phyloP scores from a whole-genome alignment of 1,140 invertebrate species.

The Bombus confusus region DNA sequence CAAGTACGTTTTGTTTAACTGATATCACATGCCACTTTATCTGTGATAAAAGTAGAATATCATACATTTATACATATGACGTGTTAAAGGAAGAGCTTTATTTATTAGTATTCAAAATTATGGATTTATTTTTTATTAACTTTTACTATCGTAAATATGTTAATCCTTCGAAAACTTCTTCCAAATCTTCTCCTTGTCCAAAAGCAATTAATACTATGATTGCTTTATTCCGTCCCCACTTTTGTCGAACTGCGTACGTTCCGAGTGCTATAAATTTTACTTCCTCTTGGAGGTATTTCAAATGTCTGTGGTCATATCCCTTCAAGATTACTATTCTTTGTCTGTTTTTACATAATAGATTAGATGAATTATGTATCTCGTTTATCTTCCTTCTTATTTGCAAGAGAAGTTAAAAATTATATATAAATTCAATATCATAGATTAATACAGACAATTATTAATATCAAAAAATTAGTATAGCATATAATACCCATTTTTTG shows the following conservation, averaged over 20 bases:
- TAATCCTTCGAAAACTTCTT: constrained; percentile 65
- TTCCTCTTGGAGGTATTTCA: constrained; percentile 66
- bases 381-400: neutral
- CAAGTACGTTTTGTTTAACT: neutral
- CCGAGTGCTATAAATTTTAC: constrained; percentile 51
- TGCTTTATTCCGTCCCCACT: constrained; percentile 40
- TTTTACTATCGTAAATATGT: constrained; percentile 46
- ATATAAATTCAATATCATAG: neutral
- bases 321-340: constrained; percentile 65
- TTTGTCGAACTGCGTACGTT: constrained; percentile 40
- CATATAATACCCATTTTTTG: constrained; percentile 59
- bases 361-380: neutral
- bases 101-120: neutral
- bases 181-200: constrained; percentile 62
- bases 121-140: neutral
- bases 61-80: neutral
- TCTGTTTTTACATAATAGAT: constrained; percentile 42
- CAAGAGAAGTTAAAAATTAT: neutral
- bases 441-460: neutral
- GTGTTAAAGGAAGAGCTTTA: neutral
- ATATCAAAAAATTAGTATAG: neutral
- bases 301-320: constrained; percentile 70
- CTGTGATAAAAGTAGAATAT: neutral
- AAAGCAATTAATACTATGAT: constrained; percentile 67
- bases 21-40: neutral